Evolutionary conservation across 2,888 invertebrate species (phyloP), one percentile per base, ranked within the genome.

Genomic region (Lithophane ornitopus): DNA sequence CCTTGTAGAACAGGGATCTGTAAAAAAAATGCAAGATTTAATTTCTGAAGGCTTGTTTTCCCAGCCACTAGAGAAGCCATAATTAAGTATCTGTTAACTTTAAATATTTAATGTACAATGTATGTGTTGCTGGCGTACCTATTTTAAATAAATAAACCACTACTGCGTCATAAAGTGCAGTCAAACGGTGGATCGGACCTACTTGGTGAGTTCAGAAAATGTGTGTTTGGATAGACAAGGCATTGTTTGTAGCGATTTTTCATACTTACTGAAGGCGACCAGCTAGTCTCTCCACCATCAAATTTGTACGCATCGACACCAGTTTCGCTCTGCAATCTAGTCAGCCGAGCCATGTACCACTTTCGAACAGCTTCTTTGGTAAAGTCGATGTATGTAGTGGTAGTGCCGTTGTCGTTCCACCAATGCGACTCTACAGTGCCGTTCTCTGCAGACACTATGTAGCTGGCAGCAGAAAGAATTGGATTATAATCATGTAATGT

Each of bases 291-390:
- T 8, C 98, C 98, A 1, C 98, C 98, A 88, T 98, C 98, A 88
- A 98, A 98, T 93, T 98, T 98, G 89, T 98, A 98, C 84, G 98
- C 97, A 89, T 98, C 98, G 11, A 98, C 97, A 0, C 97, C 98
- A 69, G 97, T 97, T 22, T 95, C 91, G 0, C 93, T 91, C 89
- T 97, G 95, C 16, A 99, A 88, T 14, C 89, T 88, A 77, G 93
- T 94, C 78, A 97, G 87, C 68, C 97, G 92, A 0, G 92, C 89
- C 0, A 94, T 87, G 93, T 97, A 97, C 97, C 97, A 97, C 96
- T 97, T 78, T 0, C 97, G 95, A 0, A 98, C 98, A 28, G 95
- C 96, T 0, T 97, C 94, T 88, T 98, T 98, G 0, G 98, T 98
- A 88, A 98, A 98, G 92, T 98, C 98, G 34, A 98, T 94, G 82